These are phyloP conservation scores for Bombus pascuorum DNA, from an alignment of 1,140 invertebrate genomes.

Conservation along the genomic window DNA sequence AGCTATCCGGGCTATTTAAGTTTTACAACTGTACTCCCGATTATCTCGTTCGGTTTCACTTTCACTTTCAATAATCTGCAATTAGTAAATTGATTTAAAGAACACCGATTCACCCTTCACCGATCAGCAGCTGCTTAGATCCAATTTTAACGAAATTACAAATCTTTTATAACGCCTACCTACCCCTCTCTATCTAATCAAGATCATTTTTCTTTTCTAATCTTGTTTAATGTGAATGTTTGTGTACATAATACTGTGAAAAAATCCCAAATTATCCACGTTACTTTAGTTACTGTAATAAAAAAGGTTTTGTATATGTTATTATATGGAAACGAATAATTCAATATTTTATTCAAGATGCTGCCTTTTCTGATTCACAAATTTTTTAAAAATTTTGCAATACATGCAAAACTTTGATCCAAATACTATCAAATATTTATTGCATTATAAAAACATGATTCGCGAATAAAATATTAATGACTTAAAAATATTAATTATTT, in stretches of 20 bases:
- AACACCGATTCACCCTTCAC: constrained; percentile 7
- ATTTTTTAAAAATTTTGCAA: no score
- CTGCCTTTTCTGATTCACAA: no score
- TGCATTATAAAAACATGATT: not conserved
- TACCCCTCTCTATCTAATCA: not conserved
- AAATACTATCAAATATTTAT: not conserved
- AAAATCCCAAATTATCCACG: not conserved
- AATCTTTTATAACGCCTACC: not conserved
- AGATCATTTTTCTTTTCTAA: not conserved
- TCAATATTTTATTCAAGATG: no score
- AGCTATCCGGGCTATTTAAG: constrained; percentile 55
- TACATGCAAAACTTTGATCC: no score
- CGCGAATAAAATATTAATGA: not conserved
- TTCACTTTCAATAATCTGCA: constrained; percentile 59
- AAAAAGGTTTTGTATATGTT: no score
- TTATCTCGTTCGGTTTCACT: constrained; percentile 63
- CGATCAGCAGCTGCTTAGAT: constrained; percentile 22
- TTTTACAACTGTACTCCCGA: constrained; percentile 62
- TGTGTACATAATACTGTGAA: not conserved
- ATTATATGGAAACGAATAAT: no score
- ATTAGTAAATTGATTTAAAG: constrained; percentile 55
- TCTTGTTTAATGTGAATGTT: not conserved
- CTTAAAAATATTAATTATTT: not conserved
- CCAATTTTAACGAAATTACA: constrained; percentile 23
- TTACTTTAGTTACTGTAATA: not conserved